A percentile compares a stretch with the other conserved stretches of the same genome.
Evolutionary conservation across 1,140 invertebrate genomes (phyloP).

Genomic region (honey bee (Apis mellifera)): Amel_HAv3.1 CM009937.2:8611001-8611500

Average conservation of each 20-base stretch:
- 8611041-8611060: background rate
- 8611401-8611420: too few relatives aligned
- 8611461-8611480: background rate
- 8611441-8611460: background rate
- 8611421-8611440: background rate
- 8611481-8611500: background rate
- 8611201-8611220: constrained; percentile 39
- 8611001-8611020: background rate
- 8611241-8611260: background rate
- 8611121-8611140: background rate
- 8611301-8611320: background rate
- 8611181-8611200: background rate
- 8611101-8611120: background rate
- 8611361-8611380: too few relatives aligned
- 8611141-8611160: background rate
- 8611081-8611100: background rate
- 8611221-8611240: constrained; percentile 56
- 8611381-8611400: too few relatives aligned
- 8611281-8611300: background rate
- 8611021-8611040: constrained; percentile 13
- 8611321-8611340: background rate
- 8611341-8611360: background rate
- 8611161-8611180: constrained; percentile 8
- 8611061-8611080: background rate
- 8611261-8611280: background rate